Conservation (phyloP, 1,140 invertebrate genomes). For the Elysia chlorotica region DNA sequence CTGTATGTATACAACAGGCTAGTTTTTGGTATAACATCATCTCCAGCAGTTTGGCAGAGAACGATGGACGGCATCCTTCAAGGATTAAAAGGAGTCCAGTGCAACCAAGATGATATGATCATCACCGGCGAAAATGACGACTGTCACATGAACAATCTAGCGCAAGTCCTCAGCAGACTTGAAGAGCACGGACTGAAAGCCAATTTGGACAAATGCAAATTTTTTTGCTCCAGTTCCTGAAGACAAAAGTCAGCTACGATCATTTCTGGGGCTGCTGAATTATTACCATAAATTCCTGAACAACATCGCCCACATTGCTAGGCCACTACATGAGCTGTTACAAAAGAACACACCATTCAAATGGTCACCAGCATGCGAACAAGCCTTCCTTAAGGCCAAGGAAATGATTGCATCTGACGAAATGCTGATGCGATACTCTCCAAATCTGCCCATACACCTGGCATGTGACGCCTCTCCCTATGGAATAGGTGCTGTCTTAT, state of each 20-base stretch:
- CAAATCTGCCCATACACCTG: slow-evolving; percentile 42
- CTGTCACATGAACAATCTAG: slow-evolving; percentile 30
- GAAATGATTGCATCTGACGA: slow-evolving; percentile 32
- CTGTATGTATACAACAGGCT: slow-evolving; percentile 31
- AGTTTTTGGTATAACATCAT: slow-evolving; percentile 62
- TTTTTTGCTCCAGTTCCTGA: slow-evolving; percentile 27
- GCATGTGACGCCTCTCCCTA: slow-evolving; percentile 63
- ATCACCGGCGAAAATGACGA: slow-evolving; percentile 35
- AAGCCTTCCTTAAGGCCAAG: slow-evolving; percentile 20
- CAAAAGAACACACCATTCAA: slow-evolving; percentile 15
- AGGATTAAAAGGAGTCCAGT: slow-evolving; percentile 44
- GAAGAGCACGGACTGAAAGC: slow-evolving; percentile 18
- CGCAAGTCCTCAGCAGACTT: slow-evolving; percentile 27
- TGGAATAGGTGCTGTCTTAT: slow-evolving; percentile 63
- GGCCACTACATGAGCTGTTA: slow-evolving; percentile 22
- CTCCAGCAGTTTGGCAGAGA: slow-evolving; percentile 62
- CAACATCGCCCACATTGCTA: background rate
- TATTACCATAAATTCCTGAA: background rate
- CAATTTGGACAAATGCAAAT: slow-evolving; percentile 27
- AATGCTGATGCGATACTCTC: slow-evolving; percentile 58
- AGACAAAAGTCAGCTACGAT: slow-evolving; percentile 20
- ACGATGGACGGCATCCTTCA: slow-evolving; percentile 50
- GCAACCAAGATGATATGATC: slow-evolving; percentile 34
- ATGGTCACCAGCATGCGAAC: slow-evolving; percentile 22
- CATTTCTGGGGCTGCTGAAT: slow-evolving; percentile 7